Conservation (phyloP, 2,797 vertebrate genomes). For the Poeciliopsis infans region DNA sequence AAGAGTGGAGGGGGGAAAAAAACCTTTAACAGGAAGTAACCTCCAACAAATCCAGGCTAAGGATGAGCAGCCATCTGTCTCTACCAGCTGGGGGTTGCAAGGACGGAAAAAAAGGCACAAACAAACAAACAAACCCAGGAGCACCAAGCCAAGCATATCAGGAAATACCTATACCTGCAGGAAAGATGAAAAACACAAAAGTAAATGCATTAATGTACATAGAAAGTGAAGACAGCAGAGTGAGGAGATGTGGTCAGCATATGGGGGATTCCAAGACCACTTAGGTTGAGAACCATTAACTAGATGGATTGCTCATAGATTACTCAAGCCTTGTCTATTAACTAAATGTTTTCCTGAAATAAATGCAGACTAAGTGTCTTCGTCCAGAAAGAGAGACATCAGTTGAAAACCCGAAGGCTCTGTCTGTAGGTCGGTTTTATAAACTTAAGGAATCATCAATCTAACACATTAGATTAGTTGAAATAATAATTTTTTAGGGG, state of each 20-base stretch:
- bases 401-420: neutral
- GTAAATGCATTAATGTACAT: neutral
- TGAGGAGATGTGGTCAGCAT: neutral
- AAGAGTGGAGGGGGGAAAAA: neutral
- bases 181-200: neutral
- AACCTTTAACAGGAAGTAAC: neutral
- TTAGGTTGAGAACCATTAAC: slow-evolving; percentile 7
- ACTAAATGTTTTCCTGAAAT: neutral
- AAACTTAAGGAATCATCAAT: neutral
- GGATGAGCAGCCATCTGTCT: neutral
- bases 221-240: neutral
- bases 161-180: neutral
- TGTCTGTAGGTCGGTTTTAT: neutral
- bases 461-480: neutral
- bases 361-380: slow-evolving; percentile 1
- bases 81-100: neutral
- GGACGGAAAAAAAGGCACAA: neutral
- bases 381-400: neutral
- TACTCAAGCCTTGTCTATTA: neutral
- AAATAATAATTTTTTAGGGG: neutral
- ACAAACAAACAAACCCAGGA: neutral
- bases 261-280: neutral
- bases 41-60: neutral
- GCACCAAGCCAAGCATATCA: neutral
- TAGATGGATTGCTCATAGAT: slow-evolving; percentile 3